Evolutionary conservation across 2,113 vertebrate genomes (phyloP).

Genomic region (Epinephelus lanceolatus): DNA sequence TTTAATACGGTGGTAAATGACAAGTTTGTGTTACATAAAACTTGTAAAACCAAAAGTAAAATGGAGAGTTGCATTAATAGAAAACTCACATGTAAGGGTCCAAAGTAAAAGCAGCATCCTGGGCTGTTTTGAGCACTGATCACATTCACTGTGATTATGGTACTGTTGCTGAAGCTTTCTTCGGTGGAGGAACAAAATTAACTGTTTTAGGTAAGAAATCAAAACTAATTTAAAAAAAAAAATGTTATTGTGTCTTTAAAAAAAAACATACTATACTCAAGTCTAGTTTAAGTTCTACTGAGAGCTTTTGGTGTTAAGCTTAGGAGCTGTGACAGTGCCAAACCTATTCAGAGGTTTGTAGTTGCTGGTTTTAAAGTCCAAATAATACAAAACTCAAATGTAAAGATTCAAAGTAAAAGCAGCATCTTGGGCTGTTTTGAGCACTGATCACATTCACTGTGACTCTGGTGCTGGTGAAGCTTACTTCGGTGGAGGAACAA

Average conservation of each 20-base stretch:
- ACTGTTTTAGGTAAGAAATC: conserved; percentile 66
- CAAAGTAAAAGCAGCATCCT: not conserved
- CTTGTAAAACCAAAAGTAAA: too few species aligned
- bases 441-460: conserved; percentile 34
- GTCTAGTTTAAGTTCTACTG: not conserved
- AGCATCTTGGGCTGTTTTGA: too few species aligned
- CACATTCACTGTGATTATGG: conserved; percentile 26
- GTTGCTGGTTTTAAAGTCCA: too few species aligned
- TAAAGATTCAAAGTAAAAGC: not conserved
- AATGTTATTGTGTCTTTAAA: too few species aligned
- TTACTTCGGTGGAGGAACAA: conserved; percentile 79
- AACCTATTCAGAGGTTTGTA: too few species aligned
- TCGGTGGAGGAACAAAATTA: conserved; percentile 71
- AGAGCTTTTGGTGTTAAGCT: conserved; percentile 33
- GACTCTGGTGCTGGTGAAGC: conserved; percentile 36
- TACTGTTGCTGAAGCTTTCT: conserved; percentile 68
- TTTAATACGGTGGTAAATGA: not conserved
- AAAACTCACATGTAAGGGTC: not conserved
- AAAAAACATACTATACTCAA: too few species aligned
- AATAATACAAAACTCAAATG: not conserved
- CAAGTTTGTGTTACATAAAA: not conserved
- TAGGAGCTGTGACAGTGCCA: conserved; percentile 22
- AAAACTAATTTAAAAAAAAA: not conserved
- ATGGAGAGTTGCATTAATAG: too few species aligned
- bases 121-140: too few species aligned